Evolutionary conservation across 2,113 vertebrate genomes (phyloP).

Genomic region (Smithornis capensis): DNA sequence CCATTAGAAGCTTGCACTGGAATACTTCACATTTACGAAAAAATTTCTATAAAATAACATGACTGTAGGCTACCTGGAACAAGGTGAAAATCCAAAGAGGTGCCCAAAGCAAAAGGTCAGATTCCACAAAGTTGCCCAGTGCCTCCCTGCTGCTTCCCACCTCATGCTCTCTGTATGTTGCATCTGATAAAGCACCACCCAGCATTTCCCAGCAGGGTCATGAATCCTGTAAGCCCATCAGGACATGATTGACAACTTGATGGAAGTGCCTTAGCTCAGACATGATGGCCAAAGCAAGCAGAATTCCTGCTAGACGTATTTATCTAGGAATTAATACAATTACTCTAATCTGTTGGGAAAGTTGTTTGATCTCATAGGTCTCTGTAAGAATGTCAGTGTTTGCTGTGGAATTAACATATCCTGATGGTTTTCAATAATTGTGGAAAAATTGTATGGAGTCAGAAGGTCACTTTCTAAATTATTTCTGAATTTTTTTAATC

Average conservation of each 20-base stretch:
- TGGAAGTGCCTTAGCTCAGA: constrained; percentile 34
- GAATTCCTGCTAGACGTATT: constrained; percentile 48
- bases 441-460: neutral
- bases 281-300: constrained; percentile 42
- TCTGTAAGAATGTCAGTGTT: constrained; percentile 3
- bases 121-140: neutral
- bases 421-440: constrained; percentile 13
- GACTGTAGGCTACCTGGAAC: neutral
- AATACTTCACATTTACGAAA: neutral
- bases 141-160: neutral
- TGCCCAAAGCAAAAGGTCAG: neutral
- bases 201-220: constrained; percentile 23
- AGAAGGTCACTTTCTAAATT: constrained; percentile 16
- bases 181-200: constrained; percentile 49
- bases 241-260: constrained; percentile 58
- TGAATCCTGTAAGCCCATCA: neutral
- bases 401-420: constrained; percentile 20
- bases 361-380: constrained; percentile 65
- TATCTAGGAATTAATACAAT: constrained; percentile 56
- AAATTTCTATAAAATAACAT: neutral
- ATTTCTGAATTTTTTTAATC: constrained; percentile 5
- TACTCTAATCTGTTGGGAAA: constrained; percentile 64
- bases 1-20: neutral
- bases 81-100: neutral
- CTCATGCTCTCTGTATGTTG: neutral